Conservation (phyloP, 2,888 invertebrate genomes). For the Iselma pallidipennis region DNA sequence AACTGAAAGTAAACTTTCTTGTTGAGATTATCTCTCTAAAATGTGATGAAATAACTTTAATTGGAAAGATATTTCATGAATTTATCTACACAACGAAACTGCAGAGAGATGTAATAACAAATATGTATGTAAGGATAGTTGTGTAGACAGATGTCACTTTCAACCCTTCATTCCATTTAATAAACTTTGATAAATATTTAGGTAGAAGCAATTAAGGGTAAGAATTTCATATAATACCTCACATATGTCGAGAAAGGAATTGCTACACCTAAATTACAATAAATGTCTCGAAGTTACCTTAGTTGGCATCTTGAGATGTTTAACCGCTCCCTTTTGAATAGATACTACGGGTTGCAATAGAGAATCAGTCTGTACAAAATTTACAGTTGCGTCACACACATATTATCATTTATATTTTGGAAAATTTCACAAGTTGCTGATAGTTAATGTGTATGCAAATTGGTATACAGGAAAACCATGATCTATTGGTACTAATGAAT, state of each 20-base stretch:
- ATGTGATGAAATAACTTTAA: too few relatives aligned
- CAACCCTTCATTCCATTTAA: conserved; percentile 12
- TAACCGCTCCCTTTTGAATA: conserved; percentile 13
- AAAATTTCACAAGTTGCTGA: too few relatives aligned
- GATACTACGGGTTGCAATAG: background rate
- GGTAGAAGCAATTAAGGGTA: conserved; percentile 34
- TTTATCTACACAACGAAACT: too few relatives aligned
- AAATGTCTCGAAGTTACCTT: conserved; percentile 24
- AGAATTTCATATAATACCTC: conserved; percentile 34
- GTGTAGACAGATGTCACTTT: background rate
- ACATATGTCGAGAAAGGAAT: conserved; percentile 22
- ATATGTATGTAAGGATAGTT: too few relatives aligned
- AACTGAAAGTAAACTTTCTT: conserved; percentile 19
- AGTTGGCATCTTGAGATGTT: conserved; percentile 11
- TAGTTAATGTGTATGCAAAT: too few relatives aligned
- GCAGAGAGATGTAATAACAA: too few relatives aligned
- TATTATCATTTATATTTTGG: background rate
- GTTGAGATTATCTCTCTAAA: conserved; percentile 11
- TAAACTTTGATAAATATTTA: conserved; percentile 33
- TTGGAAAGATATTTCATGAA: background rate
- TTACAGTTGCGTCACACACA: background rate
- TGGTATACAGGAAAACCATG: too few relatives aligned
- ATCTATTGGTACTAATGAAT: too few relatives aligned
- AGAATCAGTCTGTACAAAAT: background rate
- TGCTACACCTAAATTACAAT: conserved; percentile 31